phyloP scores from a whole-genome alignment of 2,888 invertebrate species.

The Phragmatobia fuliginosa region DNA sequence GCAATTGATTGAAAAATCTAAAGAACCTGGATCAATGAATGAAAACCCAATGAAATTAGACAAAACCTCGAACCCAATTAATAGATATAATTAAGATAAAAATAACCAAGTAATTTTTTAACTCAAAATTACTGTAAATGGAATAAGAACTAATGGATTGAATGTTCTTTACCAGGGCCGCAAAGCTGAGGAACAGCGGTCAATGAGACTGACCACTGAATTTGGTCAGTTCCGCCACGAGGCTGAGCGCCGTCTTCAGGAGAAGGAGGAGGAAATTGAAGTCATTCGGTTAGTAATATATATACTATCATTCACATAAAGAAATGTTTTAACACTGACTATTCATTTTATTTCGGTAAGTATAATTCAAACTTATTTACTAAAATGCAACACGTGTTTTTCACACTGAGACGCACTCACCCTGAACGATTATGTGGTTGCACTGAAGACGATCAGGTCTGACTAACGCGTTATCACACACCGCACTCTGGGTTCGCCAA shows the following conservation, averaged over 20 bases:
- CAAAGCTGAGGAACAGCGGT: constrained; percentile 98
- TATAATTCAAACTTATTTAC: neutral
- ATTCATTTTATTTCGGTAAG: neutral
- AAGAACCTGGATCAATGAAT: neutral
- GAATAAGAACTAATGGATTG: neutral
- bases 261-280: constrained; percentile 99
- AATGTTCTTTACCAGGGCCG: constrained; percentile 89
- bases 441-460: constrained; percentile 42
- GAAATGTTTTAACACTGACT: neutral
- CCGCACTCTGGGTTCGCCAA: constrained; percentile 57
- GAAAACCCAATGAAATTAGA: too few species aligned
- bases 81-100: neutral
- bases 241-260: constrained; percentile 97
- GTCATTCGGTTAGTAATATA: constrained; percentile 96
- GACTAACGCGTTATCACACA: constrained; percentile 52
- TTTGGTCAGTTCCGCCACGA: constrained; percentile 98
- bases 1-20: neutral
- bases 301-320: neutral
- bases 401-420: constrained; percentile 27
- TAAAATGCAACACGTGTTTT: neutral
- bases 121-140: neutral
- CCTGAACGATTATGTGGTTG: constrained; percentile 35
- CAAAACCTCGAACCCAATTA: too few species aligned
- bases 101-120: too few species aligned
- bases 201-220: constrained; percentile 97